Conservation (phyloP, 2,888 invertebrate species). For the Orthosia incerta region DNA sequence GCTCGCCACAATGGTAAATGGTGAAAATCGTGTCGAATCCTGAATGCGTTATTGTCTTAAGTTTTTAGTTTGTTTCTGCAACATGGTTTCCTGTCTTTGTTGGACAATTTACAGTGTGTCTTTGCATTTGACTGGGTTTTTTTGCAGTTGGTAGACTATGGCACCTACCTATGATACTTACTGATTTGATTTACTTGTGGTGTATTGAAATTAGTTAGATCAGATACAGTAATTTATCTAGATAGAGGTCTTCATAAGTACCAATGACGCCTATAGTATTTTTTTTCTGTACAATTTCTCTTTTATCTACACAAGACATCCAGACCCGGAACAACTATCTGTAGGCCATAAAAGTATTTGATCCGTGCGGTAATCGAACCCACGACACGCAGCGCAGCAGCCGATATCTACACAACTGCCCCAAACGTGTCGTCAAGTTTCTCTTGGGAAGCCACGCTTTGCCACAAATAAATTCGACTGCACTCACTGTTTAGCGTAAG, state of each 20-base stretch:
- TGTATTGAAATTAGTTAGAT: background rate
- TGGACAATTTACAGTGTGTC: conserved; percentile 55
- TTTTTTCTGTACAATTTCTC: too few relatives aligned
- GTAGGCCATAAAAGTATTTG: too few relatives aligned
- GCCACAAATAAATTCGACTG: background rate
- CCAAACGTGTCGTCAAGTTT: too few relatives aligned
- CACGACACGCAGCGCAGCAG: too few relatives aligned
- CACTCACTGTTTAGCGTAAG: conserved; percentile 7
- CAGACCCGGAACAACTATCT: too few relatives aligned
- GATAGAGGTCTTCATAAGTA: too few relatives aligned
- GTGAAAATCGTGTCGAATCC: conserved; percentile 87
- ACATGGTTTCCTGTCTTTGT: conserved; percentile 80
- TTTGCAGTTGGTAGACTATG: background rate
- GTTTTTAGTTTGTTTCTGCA: conserved; percentile 71
- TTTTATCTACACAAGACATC: too few relatives aligned
- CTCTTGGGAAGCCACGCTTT: background rate
- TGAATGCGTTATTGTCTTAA: conserved; percentile 84
- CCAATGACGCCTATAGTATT: too few relatives aligned
- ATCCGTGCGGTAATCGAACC: too few relatives aligned
- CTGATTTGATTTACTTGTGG: background rate
- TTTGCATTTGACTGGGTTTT: conserved; percentile 50
- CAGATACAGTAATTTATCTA: too few relatives aligned
- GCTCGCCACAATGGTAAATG: conserved; percentile 74
- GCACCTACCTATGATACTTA: background rate
- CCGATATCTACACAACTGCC: too few relatives aligned